Evolutionary conservation across 2,797 vertebrate genomes (phyloP), one percentile per base, ranked within the genome.

Genomic region (Urocyon cinereoargenteus): DNA sequence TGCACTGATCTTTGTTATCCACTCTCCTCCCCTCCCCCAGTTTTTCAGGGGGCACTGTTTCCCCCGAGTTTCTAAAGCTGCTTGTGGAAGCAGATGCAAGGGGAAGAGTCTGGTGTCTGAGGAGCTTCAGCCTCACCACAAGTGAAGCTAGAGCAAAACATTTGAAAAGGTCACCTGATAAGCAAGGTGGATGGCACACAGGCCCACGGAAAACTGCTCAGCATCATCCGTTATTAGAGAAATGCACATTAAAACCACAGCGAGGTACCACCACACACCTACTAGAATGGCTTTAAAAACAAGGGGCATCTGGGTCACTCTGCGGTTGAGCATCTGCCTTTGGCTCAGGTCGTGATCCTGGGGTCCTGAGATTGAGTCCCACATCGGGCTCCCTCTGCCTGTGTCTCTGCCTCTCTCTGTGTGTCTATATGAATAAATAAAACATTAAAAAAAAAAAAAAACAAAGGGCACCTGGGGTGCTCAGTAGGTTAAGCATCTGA

Each of bases 1-100:
- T 12, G 28, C 64, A 11, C 31, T 57, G 2, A n/a, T 15, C 26
- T 62, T 36, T 45, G 81, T 51, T 31, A 64, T 15, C 77, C 1
- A 0, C 73, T 31, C 13, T 5, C 22, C 12, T 1, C 16, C 0
- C 31, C 18, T 11, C 40, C 0, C 5, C 16, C 40, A 11, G 4
- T 45, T 85, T 73, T 78, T 85, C 49, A 70, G 28, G 31, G 19
- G 13, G 6, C 28, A 21, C 36, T 28, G 22, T 51, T 61, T 61
- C 26, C 21, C 64, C 11, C 28, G 7, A 22, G 61, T 49, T 77
- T 68, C 75, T 55, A 11, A 86, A 31, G 59, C 8, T 55, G 3
- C 72, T 34, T 51, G 19, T 66, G n/a, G 12, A 28, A 21, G 9
- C 26, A 45, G 6, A 34, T 22, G 49, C 14, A 4, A 28, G 75